These are phyloP conservation scores for Drosophila pseudotakahashii DNA, from an alignment of 2,888 invertebrate genomes.

Conservation along the genomic window DNA sequence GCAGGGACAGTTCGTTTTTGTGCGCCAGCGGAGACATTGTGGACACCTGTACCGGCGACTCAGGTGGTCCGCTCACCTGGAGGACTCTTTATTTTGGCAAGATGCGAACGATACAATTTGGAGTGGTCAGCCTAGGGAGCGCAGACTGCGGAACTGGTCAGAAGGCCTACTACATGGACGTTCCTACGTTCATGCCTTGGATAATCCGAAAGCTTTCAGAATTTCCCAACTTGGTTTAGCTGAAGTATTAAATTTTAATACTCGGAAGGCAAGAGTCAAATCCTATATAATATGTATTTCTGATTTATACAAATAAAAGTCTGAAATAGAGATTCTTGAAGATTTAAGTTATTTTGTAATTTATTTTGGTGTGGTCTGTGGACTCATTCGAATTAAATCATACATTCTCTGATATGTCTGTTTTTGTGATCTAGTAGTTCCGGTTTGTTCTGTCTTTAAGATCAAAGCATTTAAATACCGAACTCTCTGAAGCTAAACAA, in stretches of 20 bases:
- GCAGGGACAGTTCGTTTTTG: not conserved
- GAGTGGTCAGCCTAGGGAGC: slow-evolving; percentile 9
- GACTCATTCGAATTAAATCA: too few relatives aligned
- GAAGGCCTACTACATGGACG: slow-evolving; percentile 11
- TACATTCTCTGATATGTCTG: too few relatives aligned
- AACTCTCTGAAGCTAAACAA: too few relatives aligned
- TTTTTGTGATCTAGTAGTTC: not conserved
- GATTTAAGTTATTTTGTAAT: too few relatives aligned
- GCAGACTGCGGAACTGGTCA: slow-evolving; percentile 1
- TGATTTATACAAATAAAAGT: too few relatives aligned
- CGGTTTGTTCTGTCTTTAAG: not conserved
- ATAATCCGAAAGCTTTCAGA: slow-evolving; percentile 17
- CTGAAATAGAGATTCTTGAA: too few relatives aligned
- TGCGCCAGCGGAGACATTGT: slow-evolving; percentile 1
- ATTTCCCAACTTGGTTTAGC: too few relatives aligned
- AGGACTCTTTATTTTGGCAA: not conserved
- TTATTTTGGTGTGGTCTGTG: too few relatives aligned
- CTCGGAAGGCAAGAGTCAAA: too few relatives aligned
- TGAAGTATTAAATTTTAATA: too few relatives aligned
- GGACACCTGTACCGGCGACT: slow-evolving; percentile 17
- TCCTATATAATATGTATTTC: too few relatives aligned
- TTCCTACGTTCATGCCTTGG: slow-evolving; percentile 2
- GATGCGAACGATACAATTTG: slow-evolving; percentile 4
- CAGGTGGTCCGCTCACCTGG: slow-evolving; percentile 15
- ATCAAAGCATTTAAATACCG: not conserved